Evolutionary conservation across 2,888 invertebrate genomes (phyloP), one percentile per base, ranked within the genome.

Genomic region (Liposcelis brunnea): DNA sequence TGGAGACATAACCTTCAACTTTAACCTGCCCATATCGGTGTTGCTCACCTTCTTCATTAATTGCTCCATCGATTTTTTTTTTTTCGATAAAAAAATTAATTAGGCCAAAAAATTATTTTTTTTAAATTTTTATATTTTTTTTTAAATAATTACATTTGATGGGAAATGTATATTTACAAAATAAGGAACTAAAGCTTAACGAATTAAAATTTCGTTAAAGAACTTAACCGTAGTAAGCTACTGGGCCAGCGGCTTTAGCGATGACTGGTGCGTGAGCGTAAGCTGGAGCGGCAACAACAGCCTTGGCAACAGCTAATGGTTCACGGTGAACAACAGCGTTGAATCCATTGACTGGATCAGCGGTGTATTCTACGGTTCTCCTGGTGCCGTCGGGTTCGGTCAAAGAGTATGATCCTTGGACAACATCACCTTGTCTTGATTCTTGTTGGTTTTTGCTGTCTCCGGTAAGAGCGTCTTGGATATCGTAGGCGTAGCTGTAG

Each of bases 281-380:
- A 38, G 49, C 48, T 33, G 42, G 18, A 43, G 46, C 47, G 34
- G 37, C 19, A 19, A 44, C 45, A 19, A 46, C 40, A 11, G 43
- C 46, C 42, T 46, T 50, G 47, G 47, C 46, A 40, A 49, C 51
- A 16, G 47, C 45, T 16, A 49, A 47, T 32, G 53, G 53, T 18
- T 53, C 52, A 43, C 52, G 49, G 50, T 54, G 53, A 40, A 56
- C 55, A 49, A 56, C 54, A 43, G 56, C 56, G 52, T 56, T 56
- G 54, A 56, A 55, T 42, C 55, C 55, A 49, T 56, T 56, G 55
- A 54, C 51, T 35, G 55, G 55, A 51, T 56, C 55, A 33, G 56
- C 56, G 45, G 54, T 53, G 53, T 56, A 56, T 43, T 51, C 51
- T 33, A 51, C 51, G 38, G 49, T 52, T 8, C 52, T 44, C 32